phyloP scores from a whole-genome alignment of 2,113 vertebrate species.

The Zosterops lateralis region DNA sequence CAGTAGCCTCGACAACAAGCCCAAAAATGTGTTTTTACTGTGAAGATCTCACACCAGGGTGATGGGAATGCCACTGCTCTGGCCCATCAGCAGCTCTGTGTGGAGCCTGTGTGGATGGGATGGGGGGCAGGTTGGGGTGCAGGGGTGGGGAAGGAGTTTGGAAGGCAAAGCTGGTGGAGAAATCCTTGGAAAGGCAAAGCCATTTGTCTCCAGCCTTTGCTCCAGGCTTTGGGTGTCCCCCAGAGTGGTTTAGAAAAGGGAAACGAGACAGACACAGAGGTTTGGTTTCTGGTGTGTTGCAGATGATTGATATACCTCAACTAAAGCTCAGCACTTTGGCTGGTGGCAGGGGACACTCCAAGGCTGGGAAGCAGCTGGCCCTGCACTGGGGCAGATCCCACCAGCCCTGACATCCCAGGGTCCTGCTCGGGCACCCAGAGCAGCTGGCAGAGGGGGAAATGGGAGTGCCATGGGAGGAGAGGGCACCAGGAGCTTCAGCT shows the following conservation, averaged over 20 bases:
- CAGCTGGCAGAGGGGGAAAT: not conserved
- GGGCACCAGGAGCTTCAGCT: rapidly evolving
- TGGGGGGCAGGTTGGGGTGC: no score
- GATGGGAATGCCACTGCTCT: not conserved
- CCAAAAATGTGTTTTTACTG: rapidly evolving
- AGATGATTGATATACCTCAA: constrained; percentile 50
- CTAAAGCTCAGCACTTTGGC: constrained; percentile 39
- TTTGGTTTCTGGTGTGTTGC: not conserved
- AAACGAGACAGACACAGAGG: not conserved
- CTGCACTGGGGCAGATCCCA: rapidly evolving
- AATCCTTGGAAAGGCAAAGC: not conserved
- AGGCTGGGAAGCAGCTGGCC: rapidly evolving
- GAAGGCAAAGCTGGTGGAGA: not conserved
- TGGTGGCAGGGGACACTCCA: not conserved
- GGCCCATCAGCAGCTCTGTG: rapidly evolving
- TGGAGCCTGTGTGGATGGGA: not conserved
- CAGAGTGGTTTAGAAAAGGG: not conserved
- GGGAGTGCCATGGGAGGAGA: not conserved
- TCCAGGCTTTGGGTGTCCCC: rapidly evolving
- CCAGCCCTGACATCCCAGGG: rapidly evolving
- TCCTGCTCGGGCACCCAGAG: rapidly evolving
- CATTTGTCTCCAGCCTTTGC: not conserved
- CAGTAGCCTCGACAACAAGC: not conserved
- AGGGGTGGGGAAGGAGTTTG: not conserved
- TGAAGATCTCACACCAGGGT: not conserved